Percentiles rank a stretch among this genome's conserved stretches.
Conservation (phyloP, 1,140 invertebrate species). For the Batillaria attramentaria region DNA sequence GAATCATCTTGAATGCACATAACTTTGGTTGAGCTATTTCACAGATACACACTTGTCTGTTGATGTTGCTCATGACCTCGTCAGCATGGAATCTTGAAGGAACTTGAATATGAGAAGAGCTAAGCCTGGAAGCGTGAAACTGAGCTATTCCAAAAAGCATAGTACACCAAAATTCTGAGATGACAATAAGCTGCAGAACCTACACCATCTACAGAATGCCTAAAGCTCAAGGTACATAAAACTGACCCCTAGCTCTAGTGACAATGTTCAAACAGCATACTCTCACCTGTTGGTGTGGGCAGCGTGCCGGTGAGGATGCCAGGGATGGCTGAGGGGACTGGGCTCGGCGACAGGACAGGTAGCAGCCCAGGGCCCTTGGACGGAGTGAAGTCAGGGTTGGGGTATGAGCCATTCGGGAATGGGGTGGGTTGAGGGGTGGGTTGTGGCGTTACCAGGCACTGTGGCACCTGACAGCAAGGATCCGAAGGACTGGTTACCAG, state of each 20-base stretch:
- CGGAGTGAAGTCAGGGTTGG: neutral
- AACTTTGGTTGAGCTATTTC: too few relatives aligned
- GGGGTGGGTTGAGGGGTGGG: slow-evolving; percentile 36
- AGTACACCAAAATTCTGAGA: too few relatives aligned
- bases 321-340: slow-evolving; percentile 23
- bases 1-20: too few relatives aligned
- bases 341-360: slow-evolving; percentile 3
- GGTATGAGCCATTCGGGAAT: slow-evolving; percentile 22
- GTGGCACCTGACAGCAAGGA: slow-evolving; percentile 57
- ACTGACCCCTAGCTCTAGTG: neutral
- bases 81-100: too few relatives aligned
- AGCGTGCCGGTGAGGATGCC: slow-evolving; percentile 25
- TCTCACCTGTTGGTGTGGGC: slow-evolving; percentile 24
- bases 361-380: neutral
- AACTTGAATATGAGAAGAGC: too few relatives aligned
- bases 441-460: slow-evolving; percentile 51
- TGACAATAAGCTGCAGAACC: too few relatives aligned
- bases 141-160: too few relatives aligned
- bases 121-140: too few relatives aligned
- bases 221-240: neutral
- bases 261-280: neutral
- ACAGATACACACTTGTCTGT: too few relatives aligned
- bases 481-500: slow-evolving; percentile 56
- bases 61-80: too few relatives aligned
- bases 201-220: too few relatives aligned